Base-by-base conservation (phyloP, 2,797 vertebrate species). In the Megaceryle alcyon region DNA sequence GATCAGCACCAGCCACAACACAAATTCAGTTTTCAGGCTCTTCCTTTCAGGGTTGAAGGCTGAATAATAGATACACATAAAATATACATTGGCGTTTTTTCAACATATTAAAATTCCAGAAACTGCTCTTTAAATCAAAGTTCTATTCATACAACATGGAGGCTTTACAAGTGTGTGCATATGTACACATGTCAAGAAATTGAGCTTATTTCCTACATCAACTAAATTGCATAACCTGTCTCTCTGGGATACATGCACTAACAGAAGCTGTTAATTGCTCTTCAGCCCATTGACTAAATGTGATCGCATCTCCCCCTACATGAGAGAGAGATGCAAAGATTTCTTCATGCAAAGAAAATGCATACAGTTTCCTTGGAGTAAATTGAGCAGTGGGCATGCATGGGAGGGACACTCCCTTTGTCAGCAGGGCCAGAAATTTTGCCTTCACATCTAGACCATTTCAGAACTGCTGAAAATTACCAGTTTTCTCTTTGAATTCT, bases 1-100 rank as follows among this genome's bases (percentile, higher is more conserved):
- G 82, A 83, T 86, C 82, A 84, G 73, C 78, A 85, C 78, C 54
- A 82, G 79, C 73, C 87, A 86, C 70, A 89, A 59, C 87, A 76
- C 69, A 46, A 65, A 44, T 76, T 93, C 77, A 63, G 44, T 64
- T 91, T 87, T 85, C 86, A 60, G 59, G 11, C 59, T 82, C 51
- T 92, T 86, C n/a, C 81, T 86, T 71, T 84, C 66, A 29, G 31
- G 25, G 14, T 35, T 90, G 85, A 76, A 81, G 53, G 80, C 37
- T 85, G 80, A 87, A 75, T 84, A 91, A 82, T 53, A 82, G 46
- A 80, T 60, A 64, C 0, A 13, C 19, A 43, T 88, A 65, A 89
- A 94, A 90, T 94, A 76, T 80, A 71, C 4, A 9, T n/a, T 15
- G 59, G 6, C 7, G 4, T 73, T 66, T 80, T 66, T 80, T 23